Conservation (phyloP, 2,888 invertebrate species). For the Stramonita haemastoma region DNA sequence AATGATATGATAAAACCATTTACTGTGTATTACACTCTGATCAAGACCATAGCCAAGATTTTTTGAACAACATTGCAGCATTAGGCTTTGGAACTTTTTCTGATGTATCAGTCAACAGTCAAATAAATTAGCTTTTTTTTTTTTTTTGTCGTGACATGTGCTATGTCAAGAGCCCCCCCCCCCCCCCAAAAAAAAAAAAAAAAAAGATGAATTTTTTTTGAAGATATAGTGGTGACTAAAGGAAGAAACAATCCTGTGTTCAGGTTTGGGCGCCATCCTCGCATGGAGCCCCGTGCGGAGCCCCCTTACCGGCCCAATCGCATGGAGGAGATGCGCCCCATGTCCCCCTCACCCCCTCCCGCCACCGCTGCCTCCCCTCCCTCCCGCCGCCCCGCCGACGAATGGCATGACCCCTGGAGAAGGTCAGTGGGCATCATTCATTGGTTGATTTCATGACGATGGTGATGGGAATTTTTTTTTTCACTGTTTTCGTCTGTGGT, state of each 20-base stretch:
- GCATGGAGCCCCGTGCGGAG: constrained; percentile 48
- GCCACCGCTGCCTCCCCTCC: constrained; percentile 37
- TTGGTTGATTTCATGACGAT: neutral
- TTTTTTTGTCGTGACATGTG: too few species aligned
- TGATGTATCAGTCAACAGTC: too few species aligned
- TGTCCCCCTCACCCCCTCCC: constrained; percentile 28
- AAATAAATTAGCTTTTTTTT: too few species aligned
- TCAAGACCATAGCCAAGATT: too few species aligned
- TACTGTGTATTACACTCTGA: too few species aligned
- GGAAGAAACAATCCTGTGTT: neutral
- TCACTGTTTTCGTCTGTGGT: too few species aligned
- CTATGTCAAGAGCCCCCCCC: too few species aligned
- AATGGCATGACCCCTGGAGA: constrained; percentile 96
- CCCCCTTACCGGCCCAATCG: constrained; percentile 40
- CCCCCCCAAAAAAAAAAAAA: too few species aligned
- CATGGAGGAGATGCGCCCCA: constrained; percentile 30
- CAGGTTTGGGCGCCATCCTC: constrained; percentile 50
- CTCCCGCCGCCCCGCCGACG: constrained; percentile 80
- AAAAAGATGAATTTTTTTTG: neutral
- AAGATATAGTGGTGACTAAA: neutral
- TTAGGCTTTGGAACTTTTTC: too few species aligned
- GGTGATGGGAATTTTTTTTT: neutral
- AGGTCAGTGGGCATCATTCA: constrained; percentile 55
- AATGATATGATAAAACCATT: too few species aligned
- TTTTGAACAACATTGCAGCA: too few species aligned